These are phyloP conservation scores for Corydoras sp. DNA, from an alignment of 2,113 vertebrate species.

Conservation along the genomic window DNA sequence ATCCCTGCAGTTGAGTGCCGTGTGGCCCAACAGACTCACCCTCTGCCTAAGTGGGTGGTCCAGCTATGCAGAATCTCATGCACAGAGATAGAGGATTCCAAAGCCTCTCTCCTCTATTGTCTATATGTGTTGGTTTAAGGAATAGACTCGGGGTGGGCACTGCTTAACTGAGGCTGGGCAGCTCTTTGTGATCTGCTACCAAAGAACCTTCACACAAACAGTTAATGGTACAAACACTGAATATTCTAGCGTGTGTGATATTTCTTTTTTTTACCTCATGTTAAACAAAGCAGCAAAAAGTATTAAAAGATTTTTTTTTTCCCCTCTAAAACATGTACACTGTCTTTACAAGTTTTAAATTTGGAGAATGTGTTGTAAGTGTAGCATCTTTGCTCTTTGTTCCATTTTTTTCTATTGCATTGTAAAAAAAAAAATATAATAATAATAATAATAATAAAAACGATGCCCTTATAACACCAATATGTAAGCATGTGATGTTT, in stretches of 20 bases:
- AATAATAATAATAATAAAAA: no score
- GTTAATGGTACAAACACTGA: slow-evolving; percentile 14
- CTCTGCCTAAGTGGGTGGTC: slow-evolving; percentile 55
- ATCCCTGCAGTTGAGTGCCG: slow-evolving; percentile 48
- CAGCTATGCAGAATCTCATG: slow-evolving; percentile 13
- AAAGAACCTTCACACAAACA: slow-evolving; percentile 29
- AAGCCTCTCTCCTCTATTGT: slow-evolving; percentile 44
- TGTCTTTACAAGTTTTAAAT: no score
- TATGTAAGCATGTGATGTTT: no score
- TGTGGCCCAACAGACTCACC: slow-evolving; percentile 44
- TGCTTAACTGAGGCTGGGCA: slow-evolving; percentile 36
- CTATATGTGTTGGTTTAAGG: slow-evolving; percentile 52
- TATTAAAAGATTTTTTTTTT: no score
- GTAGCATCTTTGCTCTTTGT: no score
- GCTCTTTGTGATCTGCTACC: slow-evolving; percentile 40
- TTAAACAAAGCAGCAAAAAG: no score
- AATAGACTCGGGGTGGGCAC: slow-evolving; percentile 49
- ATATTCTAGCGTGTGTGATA: slow-evolving; percentile 1
- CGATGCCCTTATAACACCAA: no score
- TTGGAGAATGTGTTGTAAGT: no score
- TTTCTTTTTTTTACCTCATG: no score
- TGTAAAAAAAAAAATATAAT: no score
- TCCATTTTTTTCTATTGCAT: no score
- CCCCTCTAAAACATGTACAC: no score
- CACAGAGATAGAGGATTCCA: slow-evolving; percentile 48